Evolutionary conservation across 1,140 invertebrate species (phyloP), one percentile per base, ranked within the genome.

Genomic region (Condylostylus longicornis): DNA sequence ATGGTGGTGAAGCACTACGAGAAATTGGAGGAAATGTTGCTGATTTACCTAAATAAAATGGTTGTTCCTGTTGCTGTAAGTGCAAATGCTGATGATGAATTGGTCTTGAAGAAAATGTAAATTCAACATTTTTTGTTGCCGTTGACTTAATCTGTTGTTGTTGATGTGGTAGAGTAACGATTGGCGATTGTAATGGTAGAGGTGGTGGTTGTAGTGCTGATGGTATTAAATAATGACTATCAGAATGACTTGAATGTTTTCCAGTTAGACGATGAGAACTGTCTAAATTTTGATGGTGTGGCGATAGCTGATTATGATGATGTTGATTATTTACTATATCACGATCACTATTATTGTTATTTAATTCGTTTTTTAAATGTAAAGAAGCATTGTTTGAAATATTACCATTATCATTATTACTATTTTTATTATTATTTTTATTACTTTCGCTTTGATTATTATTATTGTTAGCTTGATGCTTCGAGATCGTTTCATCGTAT

Each of bases 51-150:
- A n/a, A 8, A n/a, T 8, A 15, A 21, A 23, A 12, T 23, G 22
- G 22, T 15, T 23, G 10, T 14, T 35, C 34, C 13, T 15, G 18
- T 17, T 18, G 34, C 22, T 25, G 13, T 9, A 37, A 37, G 27
- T 29, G 25, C 28, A 8, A 15, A 20, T 40, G 37, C 21, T 38
- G 37, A 10, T 38, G 33, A 19, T 35, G 20, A n/a, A n/a, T n/a
- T n/a, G 6, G 32, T 33, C 8, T 28, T 30, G 20, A 27, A 25
- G 19, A 25, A 35, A 27, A 35, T 35, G 29, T 37, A 28, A 30
- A 21, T 37, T 30, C 30, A 28, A 21, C 30, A 37, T 13, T 21
- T 21, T 3, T 14, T 12, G 4, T 25, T 32, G 30, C 7, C 14
- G 10, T 7, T 10, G 30, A 32, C 14, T 8, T 15, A 17, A 32